Conservation (phyloP, 2,113 vertebrate genomes). For the Ellobius talpinus region DNA sequence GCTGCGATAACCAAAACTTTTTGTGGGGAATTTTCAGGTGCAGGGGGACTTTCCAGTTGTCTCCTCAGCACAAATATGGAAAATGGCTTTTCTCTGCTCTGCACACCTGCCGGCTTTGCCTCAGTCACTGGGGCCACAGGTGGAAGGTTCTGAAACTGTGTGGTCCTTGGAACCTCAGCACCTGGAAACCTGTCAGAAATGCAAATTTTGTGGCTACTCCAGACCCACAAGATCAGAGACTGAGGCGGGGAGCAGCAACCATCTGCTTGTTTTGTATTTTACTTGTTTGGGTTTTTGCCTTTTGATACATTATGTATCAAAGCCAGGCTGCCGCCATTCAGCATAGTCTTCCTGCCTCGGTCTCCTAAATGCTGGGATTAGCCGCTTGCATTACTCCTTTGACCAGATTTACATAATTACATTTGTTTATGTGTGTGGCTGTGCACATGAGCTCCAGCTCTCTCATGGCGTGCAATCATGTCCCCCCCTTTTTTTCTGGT, state of each 20-base stretch:
- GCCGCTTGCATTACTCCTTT: background rate
- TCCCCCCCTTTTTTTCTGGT: background rate
- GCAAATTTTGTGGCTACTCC: slow-evolving; percentile 61
- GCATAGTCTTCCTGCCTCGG: background rate
- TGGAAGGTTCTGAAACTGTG: slow-evolving; percentile 54
- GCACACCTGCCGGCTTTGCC: slow-evolving; percentile 72
- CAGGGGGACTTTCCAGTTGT: slow-evolving; percentile 75
- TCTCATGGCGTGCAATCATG: no score
- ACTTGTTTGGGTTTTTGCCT: background rate
- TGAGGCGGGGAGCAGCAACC: background rate
- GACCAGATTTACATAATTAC: background rate
- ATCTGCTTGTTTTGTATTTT: background rate
- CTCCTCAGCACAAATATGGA: slow-evolving; percentile 62
- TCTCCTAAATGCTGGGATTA: background rate
- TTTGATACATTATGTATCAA: background rate
- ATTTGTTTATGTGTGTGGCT: background rate
- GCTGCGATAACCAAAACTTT: slow-evolving; percentile 62
- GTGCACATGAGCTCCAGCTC: background rate
- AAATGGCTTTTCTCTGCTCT: background rate
- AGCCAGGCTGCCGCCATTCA: background rate
- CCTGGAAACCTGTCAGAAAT: slow-evolving; percentile 66
- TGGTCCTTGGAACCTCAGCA: slow-evolving; percentile 1
- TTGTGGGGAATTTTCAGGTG: slow-evolving; percentile 80
- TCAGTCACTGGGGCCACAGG: background rate
- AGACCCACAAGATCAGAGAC: slow-evolving; percentile 46